Percentiles rank a stretch among this genome's conserved stretches.
phyloP scores from a whole-genome alignment of 1,140 invertebrate genomes.

The Globodera rostochiensis region DNA sequence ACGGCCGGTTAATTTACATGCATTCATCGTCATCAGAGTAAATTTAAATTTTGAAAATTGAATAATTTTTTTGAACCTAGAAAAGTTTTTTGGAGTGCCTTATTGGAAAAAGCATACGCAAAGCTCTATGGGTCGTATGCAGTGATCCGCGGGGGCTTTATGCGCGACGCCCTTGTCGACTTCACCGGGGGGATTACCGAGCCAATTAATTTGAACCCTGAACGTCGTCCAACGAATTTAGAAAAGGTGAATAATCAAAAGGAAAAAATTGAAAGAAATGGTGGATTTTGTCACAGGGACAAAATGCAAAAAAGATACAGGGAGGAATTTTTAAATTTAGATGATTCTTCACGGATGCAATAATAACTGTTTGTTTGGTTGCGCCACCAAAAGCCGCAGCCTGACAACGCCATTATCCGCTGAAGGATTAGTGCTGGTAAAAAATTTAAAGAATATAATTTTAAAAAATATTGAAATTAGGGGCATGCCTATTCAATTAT shows the following conservation, averaged over 20 bases:
- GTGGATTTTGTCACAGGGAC: no score
- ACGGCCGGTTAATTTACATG: slow-evolving; percentile 75
- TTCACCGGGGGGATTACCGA: slow-evolving; percentile 86
- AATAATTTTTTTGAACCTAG: slow-evolving; percentile 87
- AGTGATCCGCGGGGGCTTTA: slow-evolving; percentile 92
- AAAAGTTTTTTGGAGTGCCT: slow-evolving; percentile 83
- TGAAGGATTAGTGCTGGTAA: neutral
- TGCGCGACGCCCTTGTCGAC: slow-evolving; percentile 92
- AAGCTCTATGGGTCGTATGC: slow-evolving; percentile 88
- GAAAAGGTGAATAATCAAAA: neutral
- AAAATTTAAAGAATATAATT: no score
- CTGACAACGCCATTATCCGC: slow-evolving; percentile 81
- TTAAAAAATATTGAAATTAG: neutral
- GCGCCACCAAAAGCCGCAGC: slow-evolving; percentile 94
- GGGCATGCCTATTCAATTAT: slow-evolving; percentile 93
- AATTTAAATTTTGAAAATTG: slow-evolving; percentile 73
- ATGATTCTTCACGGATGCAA: slow-evolving; percentile 62
- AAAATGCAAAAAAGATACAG: no score
- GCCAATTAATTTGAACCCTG: slow-evolving; percentile 89
- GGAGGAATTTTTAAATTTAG: slow-evolving; percentile 65
- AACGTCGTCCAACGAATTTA: slow-evolving; percentile 74
- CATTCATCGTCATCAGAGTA: slow-evolving; percentile 71
- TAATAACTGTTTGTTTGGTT: slow-evolving; percentile 69
- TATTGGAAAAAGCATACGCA: slow-evolving; percentile 81
- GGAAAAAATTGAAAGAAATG: neutral